A percentile compares a stretch with the other conserved stretches of the same genome.
Conservation (phyloP, 2,113 vertebrate species). For the Chamaetylas fuelleborni region DNA sequence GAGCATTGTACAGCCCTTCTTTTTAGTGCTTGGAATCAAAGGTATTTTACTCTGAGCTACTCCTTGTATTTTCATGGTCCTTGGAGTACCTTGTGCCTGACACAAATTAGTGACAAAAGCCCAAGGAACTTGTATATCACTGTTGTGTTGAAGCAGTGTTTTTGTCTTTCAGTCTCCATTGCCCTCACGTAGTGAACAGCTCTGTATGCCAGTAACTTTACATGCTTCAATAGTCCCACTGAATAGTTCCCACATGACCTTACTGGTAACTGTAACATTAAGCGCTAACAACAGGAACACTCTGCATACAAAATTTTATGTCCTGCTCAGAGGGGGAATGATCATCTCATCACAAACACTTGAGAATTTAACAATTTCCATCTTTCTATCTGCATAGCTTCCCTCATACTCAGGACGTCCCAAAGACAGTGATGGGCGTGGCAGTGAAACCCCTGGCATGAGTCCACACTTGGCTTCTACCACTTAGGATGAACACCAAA, state of each 20-base stretch:
- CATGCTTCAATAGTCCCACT: not conserved
- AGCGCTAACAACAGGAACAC: not conserved
- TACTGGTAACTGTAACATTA: not conserved
- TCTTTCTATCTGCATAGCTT: not conserved
- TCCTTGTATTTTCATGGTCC: not conserved
- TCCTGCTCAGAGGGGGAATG: not conserved
- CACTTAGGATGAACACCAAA: not conserved
- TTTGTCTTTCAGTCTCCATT: not conserved
- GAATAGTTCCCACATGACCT: not conserved
- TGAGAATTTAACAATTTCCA: not conserved
- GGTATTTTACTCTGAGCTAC: not conserved
- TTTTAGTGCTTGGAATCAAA: not conserved
- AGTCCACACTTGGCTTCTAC: not conserved
- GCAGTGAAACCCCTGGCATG: not conserved
- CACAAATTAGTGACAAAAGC: not conserved
- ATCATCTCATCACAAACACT: not conserved
- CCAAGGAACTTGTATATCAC: not conserved
- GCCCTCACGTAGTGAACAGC: not conserved
- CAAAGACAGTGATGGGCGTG: not conserved
- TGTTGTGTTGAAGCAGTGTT: not conserved
- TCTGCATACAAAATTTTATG: not conserved
- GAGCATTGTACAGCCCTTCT: not conserved
- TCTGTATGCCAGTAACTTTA: not conserved
- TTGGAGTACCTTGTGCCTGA: not conserved
- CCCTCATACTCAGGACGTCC: not conserved